Conservation (phyloP, 2,797 vertebrate species). For the Pangasius krempfi region DNA sequence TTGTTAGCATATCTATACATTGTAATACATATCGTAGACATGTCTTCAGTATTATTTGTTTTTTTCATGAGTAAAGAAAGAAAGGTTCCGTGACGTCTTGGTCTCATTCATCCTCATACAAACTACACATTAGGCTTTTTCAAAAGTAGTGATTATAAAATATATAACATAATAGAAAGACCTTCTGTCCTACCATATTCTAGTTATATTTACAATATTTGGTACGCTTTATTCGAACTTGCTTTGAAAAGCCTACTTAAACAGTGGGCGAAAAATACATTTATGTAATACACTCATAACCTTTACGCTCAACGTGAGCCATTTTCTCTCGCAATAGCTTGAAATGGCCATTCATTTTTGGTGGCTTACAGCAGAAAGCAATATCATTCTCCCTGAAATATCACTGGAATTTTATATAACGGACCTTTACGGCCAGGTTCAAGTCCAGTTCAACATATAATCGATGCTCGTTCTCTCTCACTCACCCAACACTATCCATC, state of each 20-base stretch:
- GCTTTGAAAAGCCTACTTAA: background rate
- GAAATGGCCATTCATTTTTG: background rate
- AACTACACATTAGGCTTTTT: background rate
- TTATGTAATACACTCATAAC: constrained; percentile 6
- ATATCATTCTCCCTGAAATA: constrained; percentile 11
- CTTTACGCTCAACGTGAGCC: background rate
- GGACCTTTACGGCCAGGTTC: constrained; percentile 19
- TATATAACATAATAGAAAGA: background rate
- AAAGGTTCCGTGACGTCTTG: background rate
- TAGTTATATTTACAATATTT: background rate
- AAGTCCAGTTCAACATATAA: constrained; percentile 31
- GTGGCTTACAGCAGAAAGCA: background rate
- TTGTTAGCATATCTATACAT: background rate
- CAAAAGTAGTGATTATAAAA: background rate
- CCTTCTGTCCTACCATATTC: background rate
- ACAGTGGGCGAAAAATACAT: background rate
- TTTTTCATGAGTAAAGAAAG: background rate
- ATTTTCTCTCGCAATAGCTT: background rate
- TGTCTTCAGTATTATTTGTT: background rate
- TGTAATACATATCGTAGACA: background rate
- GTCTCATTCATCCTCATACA: background rate
- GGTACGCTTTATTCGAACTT: background rate
- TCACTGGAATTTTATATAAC: constrained; percentile 12
- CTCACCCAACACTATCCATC: background rate
- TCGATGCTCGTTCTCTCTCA: background rate